A percentile compares a stretch with the other conserved stretches of the same genome.
Conservation (phyloP, 2,113 vertebrate species). For the Etia nguti region DNA sequence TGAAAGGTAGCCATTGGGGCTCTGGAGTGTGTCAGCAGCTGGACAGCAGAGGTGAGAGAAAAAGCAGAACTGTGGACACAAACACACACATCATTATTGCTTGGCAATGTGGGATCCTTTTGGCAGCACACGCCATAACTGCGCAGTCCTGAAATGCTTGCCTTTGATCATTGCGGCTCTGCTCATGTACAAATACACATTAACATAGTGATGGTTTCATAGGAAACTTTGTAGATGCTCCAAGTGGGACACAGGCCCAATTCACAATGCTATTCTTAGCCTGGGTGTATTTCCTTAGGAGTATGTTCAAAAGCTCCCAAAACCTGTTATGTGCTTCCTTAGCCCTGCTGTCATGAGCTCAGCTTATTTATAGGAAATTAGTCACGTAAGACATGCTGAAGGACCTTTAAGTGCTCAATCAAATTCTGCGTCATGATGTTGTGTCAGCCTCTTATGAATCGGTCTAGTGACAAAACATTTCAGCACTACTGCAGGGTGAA, state of each 20-base stretch:
- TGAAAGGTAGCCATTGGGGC: conserved; percentile 48
- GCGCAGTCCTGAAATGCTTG: neutral
- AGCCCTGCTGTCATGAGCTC: conserved; percentile 3
- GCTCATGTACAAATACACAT: conserved; percentile 6
- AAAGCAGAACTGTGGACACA: conserved; percentile 40
- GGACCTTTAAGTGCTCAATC: neutral
- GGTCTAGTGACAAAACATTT: neutral
- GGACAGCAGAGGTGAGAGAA: conserved; percentile 35
- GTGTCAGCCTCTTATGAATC: conserved; percentile 17
- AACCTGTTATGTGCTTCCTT: neutral
- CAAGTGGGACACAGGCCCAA: conserved; percentile 16
- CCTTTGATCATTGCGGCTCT: conserved; percentile 32
- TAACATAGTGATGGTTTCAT: neutral
- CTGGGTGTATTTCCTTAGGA: neutral
- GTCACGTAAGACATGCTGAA: neutral
- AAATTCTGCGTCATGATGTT: neutral
- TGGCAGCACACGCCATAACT: conserved; percentile 21
- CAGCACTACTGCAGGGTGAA: neutral
- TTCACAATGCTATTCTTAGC: conserved; percentile 7
- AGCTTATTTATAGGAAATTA: conserved; percentile 19
- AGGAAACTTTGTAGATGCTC: neutral
- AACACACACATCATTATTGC: conserved; percentile 9
- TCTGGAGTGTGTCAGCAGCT: conserved; percentile 60
- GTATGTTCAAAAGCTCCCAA: neutral
- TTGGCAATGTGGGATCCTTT: conserved; percentile 60